A percentile compares a stretch with the other conserved stretches of the same genome.
Evolutionary conservation across 92 coral and sea anemone genomes (phyloP).

Genomic region (Heliopora coerulea): DNA sequence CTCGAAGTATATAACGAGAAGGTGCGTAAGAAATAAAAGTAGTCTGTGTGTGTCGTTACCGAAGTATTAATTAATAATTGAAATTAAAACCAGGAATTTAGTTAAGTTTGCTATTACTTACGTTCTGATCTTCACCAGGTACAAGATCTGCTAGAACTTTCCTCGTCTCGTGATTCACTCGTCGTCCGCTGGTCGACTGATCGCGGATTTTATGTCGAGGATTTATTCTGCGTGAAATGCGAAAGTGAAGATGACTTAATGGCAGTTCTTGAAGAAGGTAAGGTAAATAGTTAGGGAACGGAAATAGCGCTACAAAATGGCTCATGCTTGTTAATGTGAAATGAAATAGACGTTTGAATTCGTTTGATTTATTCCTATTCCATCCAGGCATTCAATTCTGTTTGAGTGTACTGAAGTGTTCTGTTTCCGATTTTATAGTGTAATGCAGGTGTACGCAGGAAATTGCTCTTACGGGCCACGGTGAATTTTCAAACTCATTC

Average conservation of each 20-base stretch:
- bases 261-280: constrained; percentile 99
- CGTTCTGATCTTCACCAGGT: constrained; percentile 53
- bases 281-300: too few relatives aligned
- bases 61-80: not conserved
- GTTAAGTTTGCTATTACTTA: not conserved
- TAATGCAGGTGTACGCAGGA: too few relatives aligned
- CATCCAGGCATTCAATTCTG: too few relatives aligned
- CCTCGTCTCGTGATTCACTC: constrained; percentile 90
- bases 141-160: constrained; percentile 87
- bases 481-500: too few relatives aligned
- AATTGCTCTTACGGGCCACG: too few relatives aligned
- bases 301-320: too few relatives aligned
- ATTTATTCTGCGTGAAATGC: constrained; percentile 89
- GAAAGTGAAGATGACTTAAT: constrained; percentile 82
- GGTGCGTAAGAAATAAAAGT: constrained; percentile 58
- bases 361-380: too few relatives aligned
- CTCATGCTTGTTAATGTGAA: too few relatives aligned
- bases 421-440: too few relatives aligned
- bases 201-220: constrained; percentile 95
- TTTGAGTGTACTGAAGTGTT: too few relatives aligned
- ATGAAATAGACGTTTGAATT: too few relatives aligned
- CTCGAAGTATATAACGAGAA: constrained; percentile 95
- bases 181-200: constrained; percentile 96
- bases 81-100: too few relatives aligned
- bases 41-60: not conserved